A percentile compares a stretch with the other conserved stretches of the same genome.
Evolutionary conservation across 2,888 invertebrate genomes (phyloP).

Genomic region (Plebejus melissa): DNA sequence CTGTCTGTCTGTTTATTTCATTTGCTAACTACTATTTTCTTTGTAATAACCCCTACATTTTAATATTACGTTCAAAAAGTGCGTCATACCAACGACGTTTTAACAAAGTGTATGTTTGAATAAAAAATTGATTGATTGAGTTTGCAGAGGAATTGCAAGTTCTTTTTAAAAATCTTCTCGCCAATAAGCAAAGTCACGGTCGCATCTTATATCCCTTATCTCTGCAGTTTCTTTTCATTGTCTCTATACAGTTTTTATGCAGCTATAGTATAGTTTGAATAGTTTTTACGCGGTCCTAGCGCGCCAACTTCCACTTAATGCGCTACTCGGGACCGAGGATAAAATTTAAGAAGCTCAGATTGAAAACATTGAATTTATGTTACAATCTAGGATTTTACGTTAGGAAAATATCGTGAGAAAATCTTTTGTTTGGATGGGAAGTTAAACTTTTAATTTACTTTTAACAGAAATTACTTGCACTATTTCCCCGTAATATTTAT

Average conservation of each 20-base stretch:
- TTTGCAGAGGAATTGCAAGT: too few relatives aligned
- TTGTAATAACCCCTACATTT: too few relatives aligned
- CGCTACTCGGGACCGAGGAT: constrained; percentile 11
- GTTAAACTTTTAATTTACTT: not conserved
- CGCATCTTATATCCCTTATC: constrained; percentile 41
- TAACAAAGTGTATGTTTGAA: too few relatives aligned
- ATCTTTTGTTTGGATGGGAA: not conserved
- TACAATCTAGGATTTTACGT: constrained; percentile 18
- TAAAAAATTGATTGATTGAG: not conserved
- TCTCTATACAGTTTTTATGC: constrained; percentile 41
- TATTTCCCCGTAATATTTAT: too few relatives aligned
- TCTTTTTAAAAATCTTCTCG: too few relatives aligned
- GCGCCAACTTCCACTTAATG: constrained; percentile 18
- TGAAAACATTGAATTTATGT: constrained; percentile 27
- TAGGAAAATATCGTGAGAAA: not conserved
- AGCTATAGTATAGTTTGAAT: constrained; percentile 33
- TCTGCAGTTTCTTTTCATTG: constrained; percentile 49
- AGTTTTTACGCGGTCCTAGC: constrained; percentile 33
- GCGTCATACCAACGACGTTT: too few relatives aligned
- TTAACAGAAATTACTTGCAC: too few relatives aligned
- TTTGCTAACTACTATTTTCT: too few relatives aligned
- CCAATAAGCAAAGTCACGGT: not conserved
- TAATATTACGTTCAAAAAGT: too few relatives aligned
- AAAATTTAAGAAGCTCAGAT: constrained; percentile 28
- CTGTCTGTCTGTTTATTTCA: not conserved